Base-by-base conservation (phyloP, 64 coral and sea anemone species). In the Platygyra sinensis region DNA sequence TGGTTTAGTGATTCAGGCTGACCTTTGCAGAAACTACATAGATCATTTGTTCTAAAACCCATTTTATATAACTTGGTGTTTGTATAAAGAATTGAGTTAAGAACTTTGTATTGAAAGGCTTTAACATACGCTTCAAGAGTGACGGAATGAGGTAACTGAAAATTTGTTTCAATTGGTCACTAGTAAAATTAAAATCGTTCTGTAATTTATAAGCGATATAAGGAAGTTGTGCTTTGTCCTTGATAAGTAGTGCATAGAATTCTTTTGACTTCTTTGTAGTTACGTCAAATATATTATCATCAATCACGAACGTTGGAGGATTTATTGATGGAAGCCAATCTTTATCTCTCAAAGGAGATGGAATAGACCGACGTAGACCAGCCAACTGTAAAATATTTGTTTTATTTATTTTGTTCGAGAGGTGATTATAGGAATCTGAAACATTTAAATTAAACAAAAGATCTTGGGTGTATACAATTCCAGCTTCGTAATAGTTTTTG, bases 61-160 rank as follows among this genome's bases (percentile, higher is more conserved):
- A 75, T 75, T 75, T 75, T 75, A 75, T 38, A 75, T 38, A 75
- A 75, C 18, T 75, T 75, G 29, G 73, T 46, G 73, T 75, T 75
- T 11, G 3, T 75, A 38, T 75, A 38, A 18, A 75, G 30, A 33
- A 75, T 38, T 33, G 8, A 33, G 73, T 75, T 75, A 32, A 75
- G 73, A 38, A 75, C 31, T 75, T 75, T 75, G 31, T 75, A 75
- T 38, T 75, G 73, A 75, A 75, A 75, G 32, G 73, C 73, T 38
- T 75, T 75, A 75, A 75, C 73, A 33, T 72, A 72, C 67, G 67
- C 22, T 72, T 72, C 67, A 72, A 36, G 33, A 36, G 33, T 36
- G 33, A 36, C 33, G 33, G 33, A 36, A 36, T 36, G 33, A 36
- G 33, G 33, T 36, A 36, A 36, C 33, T 36, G 33, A 36, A 36